Percentiles rank a stretch among this genome's conserved stretches.
phyloP scores from a whole-genome alignment of 2,113 vertebrate genomes.

The Lonchura striata region DNA sequence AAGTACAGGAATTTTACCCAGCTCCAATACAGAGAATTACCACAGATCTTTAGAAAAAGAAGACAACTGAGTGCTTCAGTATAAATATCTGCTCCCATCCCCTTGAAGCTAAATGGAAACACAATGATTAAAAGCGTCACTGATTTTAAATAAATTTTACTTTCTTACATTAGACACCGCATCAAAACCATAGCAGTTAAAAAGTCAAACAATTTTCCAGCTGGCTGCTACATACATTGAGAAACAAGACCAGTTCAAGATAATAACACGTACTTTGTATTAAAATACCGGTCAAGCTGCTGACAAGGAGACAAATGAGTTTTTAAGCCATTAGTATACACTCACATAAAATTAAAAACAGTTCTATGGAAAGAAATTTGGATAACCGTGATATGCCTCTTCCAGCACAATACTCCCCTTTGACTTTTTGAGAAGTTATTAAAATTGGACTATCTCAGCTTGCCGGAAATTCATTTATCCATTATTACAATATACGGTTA shows the following conservation, averaged over 20 bases:
- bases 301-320: slow-evolving; percentile 38
- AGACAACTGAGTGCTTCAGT: background rate
- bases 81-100: background rate
- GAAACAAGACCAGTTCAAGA: background rate
- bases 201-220: slow-evolving; percentile 41
- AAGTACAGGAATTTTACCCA: background rate
- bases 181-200: slow-evolving; percentile 16
- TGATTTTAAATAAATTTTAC: slow-evolving; percentile 5
- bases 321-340: slow-evolving; percentile 17
- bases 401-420: background rate
- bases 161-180: background rate
- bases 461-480: slow-evolving; percentile 15
- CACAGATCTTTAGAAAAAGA: background rate
- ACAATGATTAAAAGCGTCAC: background rate
- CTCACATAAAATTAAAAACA: background rate
- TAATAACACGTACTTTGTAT: background rate
- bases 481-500: slow-evolving; percentile 4
- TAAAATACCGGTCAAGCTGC: slow-evolving; percentile 37
- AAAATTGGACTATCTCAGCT: background rate
- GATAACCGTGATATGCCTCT: background rate
- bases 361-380: background rate
- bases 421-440: slow-evolving; percentile 26
- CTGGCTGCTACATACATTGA: background rate
- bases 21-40: background rate
- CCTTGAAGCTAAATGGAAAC: background rate